Evolutionary conservation across 2,888 invertebrate species (phyloP), one percentile per base, ranked within the genome.

Genomic region (Dryobotodes eremita): DNA sequence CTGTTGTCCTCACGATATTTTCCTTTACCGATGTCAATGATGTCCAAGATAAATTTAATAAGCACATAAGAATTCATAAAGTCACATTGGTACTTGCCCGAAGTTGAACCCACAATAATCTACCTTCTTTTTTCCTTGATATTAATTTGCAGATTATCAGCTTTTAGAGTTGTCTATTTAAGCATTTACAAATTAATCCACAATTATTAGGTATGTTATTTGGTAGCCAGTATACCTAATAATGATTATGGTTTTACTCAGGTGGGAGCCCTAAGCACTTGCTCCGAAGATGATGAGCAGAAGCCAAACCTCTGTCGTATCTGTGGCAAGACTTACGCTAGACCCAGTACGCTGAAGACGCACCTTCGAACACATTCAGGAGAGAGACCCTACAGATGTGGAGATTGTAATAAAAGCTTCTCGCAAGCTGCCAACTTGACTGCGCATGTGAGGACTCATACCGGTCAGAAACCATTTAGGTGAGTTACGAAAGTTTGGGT

Each of bases 391-490:
- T 96, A 99, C 95, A 97, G 98, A 77, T 99, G 99, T 94, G 98
- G 98, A 71, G 99, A 99, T 92, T 99, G 99, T 96, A 98, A 98
- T 94, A 99, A 99, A 95, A 99, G 99, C 88, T 99, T 99, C 96
- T 99, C 99, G 70, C 99, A 99, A 96, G 99, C 99, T 66, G 99
- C 99, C 85, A 99, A 99, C 96, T 97, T 99, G 88, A 99, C 99
- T 15, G 99, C 99, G 20, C 99, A 99, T 95, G 98, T 99, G 31
- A 97, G 99, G 88, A 99, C 99, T 8, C 99, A 99, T 95, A 98
- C 98, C 81, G 99, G 99, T 1, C 99, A 99, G 96, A 99, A 99
- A 93, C 99, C 99, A 64, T 99, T 99, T 94, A 94, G 97, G 97
- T 97, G 90, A 83, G 87, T 74, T 11, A 1, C n/a, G 46, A 66